Evolutionary conservation across 2,888 invertebrate genomes (phyloP).

Genomic region (Machimus rusticus): DNA sequence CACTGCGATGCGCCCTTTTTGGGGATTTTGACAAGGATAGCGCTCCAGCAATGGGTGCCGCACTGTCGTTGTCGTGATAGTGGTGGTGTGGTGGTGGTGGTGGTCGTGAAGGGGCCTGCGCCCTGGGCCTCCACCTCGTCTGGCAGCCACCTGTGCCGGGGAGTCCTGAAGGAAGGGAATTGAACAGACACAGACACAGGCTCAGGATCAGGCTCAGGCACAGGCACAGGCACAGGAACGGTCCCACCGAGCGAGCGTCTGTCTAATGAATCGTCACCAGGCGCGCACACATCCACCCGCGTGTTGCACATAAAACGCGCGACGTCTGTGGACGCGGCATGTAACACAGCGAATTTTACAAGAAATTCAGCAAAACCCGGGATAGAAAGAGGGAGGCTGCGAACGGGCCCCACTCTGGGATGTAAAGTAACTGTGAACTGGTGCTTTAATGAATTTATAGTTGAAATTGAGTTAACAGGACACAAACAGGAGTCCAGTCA

Average conservation of each 20-base stretch:
- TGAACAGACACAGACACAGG: neutral
- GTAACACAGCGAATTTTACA: slow-evolving; percentile 7
- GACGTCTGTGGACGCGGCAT: neutral
- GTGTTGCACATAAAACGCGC: neutral
- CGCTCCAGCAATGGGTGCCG: neutral
- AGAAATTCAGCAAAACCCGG: slow-evolving; percentile 5
- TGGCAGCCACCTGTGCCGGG: slow-evolving; percentile 9
- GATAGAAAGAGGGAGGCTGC: slow-evolving; percentile 16
- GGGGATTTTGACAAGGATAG: neutral
- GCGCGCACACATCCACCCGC: slow-evolving; percentile 3
- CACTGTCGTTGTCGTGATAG: neutral
- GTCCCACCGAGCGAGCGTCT: neutral
- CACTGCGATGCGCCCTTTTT: neutral
- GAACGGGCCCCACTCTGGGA: slow-evolving; percentile 9
- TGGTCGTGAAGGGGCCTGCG: neutral
- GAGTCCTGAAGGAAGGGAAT: neutral
- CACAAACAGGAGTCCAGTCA: slow-evolving; percentile 39
- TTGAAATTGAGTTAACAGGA: slow-evolving; percentile 45
- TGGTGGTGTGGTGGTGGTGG: neutral
- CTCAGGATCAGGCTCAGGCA: neutral
- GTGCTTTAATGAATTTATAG: slow-evolving; percentile 44
- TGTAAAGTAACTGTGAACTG: slow-evolving; percentile 44
- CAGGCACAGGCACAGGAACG: neutral
- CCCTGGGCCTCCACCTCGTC: neutral
- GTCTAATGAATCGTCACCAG: slow-evolving; percentile 19